Evolutionary conservation across 2,888 invertebrate species (phyloP).

Genomic region (Latrodectus elegans): DNA sequence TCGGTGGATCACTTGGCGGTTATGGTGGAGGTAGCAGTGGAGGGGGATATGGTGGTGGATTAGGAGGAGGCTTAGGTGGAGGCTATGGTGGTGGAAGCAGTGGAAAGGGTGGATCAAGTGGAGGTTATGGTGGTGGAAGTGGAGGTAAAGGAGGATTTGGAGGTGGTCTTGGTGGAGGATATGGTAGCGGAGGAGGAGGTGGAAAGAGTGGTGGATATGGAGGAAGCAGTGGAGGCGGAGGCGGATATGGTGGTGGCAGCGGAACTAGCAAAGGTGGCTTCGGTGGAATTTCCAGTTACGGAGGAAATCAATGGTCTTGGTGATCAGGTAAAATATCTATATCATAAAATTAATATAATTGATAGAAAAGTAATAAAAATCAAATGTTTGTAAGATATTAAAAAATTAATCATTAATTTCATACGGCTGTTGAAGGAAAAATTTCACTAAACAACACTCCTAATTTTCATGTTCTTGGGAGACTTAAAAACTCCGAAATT

Average conservation of each 20-base stretch:
- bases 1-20: constrained; percentile 20
- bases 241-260: constrained; percentile 28
- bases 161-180: constrained; percentile 7
- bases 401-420: too few species aligned
- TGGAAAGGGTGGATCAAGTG: constrained; percentile 14
- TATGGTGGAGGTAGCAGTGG: constrained; percentile 19
- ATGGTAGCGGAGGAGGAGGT: constrained; percentile 4
- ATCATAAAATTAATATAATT: too few species aligned
- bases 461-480: too few species aligned
- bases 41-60: not conserved
- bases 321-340: constrained; percentile 27
- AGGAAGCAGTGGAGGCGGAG: constrained; percentile 20
- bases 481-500: too few species aligned
- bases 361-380: too few species aligned
- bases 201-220: constrained; percentile 22
- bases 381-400: too few species aligned
- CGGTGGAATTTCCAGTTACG: constrained; percentile 57
- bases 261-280: constrained; percentile 64
- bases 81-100: constrained; percentile 10
- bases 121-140: constrained; percentile 33
- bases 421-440: too few species aligned
- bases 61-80: constrained; percentile 19
- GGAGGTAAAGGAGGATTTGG: constrained; percentile 12
- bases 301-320: constrained; percentile 59
- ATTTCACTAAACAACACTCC: too few species aligned